Percentiles rank a stretch among this genome's conserved stretches.
Evolutionary conservation across 1,140 invertebrate species (phyloP).

Genomic region (Archivesica marissinica): DNA sequence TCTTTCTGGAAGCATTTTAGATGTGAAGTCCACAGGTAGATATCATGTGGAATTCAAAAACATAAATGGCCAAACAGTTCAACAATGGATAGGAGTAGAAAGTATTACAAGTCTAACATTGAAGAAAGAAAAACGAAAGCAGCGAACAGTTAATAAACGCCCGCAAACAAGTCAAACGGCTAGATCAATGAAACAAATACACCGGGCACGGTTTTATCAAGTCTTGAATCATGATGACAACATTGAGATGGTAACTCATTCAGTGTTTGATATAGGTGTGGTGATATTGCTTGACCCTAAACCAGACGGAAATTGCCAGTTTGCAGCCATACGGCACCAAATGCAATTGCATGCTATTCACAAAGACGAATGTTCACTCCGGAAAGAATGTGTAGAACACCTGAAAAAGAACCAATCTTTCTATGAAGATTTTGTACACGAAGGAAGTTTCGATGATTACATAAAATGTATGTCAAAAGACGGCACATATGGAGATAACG

Average conservation of each 20-base stretch:
- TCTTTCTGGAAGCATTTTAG: background rate
- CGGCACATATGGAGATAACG: slow-evolving; percentile 35
- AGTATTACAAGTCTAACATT: background rate
- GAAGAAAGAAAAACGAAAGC: background rate
- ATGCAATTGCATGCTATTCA: background rate
- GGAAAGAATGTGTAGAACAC: slow-evolving; percentile 2
- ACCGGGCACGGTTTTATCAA: background rate
- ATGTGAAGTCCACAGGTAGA: background rate
- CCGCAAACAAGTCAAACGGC: background rate
- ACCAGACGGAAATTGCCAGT: slow-evolving; percentile 15
- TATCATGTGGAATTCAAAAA: background rate
- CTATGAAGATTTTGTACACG: slow-evolving; percentile 21
- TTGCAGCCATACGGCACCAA: slow-evolving; percentile 17
- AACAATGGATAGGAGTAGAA: background rate
- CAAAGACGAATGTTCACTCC: background rate
- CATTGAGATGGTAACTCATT: background rate
- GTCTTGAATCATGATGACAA: slow-evolving; percentile 23
- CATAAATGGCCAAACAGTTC: background rate
- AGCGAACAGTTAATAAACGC: background rate
- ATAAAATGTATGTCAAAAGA: background rate
- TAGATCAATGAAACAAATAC: no score
- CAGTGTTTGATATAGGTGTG: background rate
- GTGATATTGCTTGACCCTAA: background rate
- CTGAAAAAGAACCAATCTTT: background rate
- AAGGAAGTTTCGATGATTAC: slow-evolving; percentile 1